These are phyloP conservation scores for Rhagonycha lutea DNA, from an alignment of 2,888 invertebrate genomes.

Conservation along the genomic window DNA sequence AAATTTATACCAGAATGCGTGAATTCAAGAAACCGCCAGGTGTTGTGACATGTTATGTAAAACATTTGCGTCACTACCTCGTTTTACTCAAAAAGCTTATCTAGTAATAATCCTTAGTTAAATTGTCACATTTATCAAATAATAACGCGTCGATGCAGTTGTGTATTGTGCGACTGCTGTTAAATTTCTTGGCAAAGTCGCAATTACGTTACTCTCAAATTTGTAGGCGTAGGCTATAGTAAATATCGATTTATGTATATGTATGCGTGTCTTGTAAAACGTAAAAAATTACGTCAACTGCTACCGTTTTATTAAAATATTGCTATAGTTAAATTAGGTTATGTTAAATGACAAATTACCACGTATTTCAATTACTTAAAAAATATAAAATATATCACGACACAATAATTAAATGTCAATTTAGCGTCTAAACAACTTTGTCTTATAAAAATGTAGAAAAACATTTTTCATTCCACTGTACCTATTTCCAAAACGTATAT, in stretches of 20 bases:
- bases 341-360: neutral
- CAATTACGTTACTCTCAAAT: neutral
- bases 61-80: slow-evolving; percentile 38
- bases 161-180: slow-evolving; percentile 8
- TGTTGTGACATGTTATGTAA: slow-evolving; percentile 40
- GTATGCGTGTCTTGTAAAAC: neutral
- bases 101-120: slow-evolving; percentile 31
- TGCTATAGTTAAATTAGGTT: neutral
- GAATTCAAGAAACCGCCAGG: slow-evolving; percentile 37
- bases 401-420: neutral
- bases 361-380: neutral
- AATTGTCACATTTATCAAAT: slow-evolving; percentile 40
- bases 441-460: neutral
- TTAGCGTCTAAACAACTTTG: neutral
- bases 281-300: neutral
- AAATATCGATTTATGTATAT: neutral
- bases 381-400: neutral
- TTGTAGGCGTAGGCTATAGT: slow-evolving; percentile 4
- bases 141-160: slow-evolving; percentile 33
- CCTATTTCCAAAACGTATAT: neutral
- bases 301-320: slow-evolving; percentile 1
- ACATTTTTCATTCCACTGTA: neutral
- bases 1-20: slow-evolving; percentile 31
- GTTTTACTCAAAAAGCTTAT: slow-evolving; percentile 23
- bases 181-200: slow-evolving; percentile 13